phyloP scores from a whole-genome alignment of 2,888 invertebrate genomes.

The Cephus runcator region DNA sequence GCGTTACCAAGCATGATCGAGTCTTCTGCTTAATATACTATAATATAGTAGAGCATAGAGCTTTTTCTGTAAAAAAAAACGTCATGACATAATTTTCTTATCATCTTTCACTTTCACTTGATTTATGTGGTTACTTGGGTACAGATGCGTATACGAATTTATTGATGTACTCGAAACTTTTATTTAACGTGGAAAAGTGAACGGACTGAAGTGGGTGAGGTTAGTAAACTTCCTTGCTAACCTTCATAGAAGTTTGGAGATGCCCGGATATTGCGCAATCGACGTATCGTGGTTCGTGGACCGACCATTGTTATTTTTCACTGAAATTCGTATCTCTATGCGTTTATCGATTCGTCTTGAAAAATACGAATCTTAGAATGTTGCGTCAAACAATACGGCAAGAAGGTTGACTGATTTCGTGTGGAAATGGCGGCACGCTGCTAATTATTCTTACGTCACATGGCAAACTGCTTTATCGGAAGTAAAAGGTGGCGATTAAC shows the following conservation, averaged over 20 bases:
- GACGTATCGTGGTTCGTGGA: neutral
- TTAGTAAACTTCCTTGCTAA: neutral
- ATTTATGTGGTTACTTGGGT: too few relatives aligned
- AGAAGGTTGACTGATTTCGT: neutral
- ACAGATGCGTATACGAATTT: too few relatives aligned
- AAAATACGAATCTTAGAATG: neutral
- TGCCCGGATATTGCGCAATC: too few relatives aligned
- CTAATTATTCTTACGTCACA: neutral
- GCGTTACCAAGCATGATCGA: neutral
- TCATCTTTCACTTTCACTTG: too few relatives aligned
- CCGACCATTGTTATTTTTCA: neutral
- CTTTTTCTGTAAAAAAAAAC: neutral
- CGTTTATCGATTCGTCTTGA: neutral
- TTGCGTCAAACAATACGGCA: neutral
- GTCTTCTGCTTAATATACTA: neutral
- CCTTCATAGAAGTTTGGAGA: neutral
- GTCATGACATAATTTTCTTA: neutral
- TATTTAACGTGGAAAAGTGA: neutral
- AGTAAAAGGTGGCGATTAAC: slow-evolving; percentile 41
- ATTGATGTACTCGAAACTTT: too few relatives aligned
- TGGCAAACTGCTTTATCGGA: slow-evolving; percentile 9
- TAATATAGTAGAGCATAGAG: neutral
- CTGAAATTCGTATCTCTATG: neutral
- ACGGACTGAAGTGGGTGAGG: neutral
- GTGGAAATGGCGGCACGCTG: neutral